Percentiles rank a stretch among this genome's conserved stretches.
phyloP scores from a whole-genome alignment of 2,888 invertebrate genomes.

The Rhamphomyia laevipes region DNA sequence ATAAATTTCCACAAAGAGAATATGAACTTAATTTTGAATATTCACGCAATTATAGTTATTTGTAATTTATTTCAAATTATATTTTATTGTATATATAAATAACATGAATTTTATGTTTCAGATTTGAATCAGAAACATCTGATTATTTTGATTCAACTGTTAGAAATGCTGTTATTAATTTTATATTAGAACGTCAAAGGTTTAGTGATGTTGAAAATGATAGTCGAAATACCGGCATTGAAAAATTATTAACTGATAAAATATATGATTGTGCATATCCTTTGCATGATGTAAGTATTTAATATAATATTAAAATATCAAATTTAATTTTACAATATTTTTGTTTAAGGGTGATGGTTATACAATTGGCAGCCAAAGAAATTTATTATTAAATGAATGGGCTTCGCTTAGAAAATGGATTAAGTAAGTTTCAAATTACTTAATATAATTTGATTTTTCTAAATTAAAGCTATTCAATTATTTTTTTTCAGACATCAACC shows the following conservation, averaged over 20 bases:
- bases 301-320: background rate
- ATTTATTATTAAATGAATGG: slow-evolving; percentile 57
- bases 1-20: slow-evolving; percentile 48
- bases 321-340: slow-evolving; percentile 1
- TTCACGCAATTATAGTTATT: slow-evolving; percentile 55
- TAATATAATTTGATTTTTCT: background rate
- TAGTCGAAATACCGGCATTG: slow-evolving; percentile 47
- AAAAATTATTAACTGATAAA: slow-evolving; percentile 49
- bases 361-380: slow-evolving; percentile 38
- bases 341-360: slow-evolving; percentile 43
- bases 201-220: slow-evolving; percentile 42
- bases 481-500: slow-evolving; percentile 44
- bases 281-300: slow-evolving; percentile 55
- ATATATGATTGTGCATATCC: slow-evolving; percentile 62
- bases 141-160: slow-evolving; percentile 56
- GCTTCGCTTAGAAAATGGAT: slow-evolving; percentile 55
- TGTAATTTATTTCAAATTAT: slow-evolving; percentile 39
- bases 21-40: slow-evolving; percentile 57
- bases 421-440: slow-evolving; percentile 38
- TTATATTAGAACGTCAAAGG: slow-evolving; percentile 59
- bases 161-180: slow-evolving; percentile 57
- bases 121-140: slow-evolving; percentile 53
- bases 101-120: slow-evolving; percentile 21
- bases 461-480: background rate
- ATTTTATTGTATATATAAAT: background rate